These are phyloP conservation scores for Tenrec ecaudatus DNA, from an alignment of 2,113 vertebrate species.

Conservation along the genomic window DNA sequence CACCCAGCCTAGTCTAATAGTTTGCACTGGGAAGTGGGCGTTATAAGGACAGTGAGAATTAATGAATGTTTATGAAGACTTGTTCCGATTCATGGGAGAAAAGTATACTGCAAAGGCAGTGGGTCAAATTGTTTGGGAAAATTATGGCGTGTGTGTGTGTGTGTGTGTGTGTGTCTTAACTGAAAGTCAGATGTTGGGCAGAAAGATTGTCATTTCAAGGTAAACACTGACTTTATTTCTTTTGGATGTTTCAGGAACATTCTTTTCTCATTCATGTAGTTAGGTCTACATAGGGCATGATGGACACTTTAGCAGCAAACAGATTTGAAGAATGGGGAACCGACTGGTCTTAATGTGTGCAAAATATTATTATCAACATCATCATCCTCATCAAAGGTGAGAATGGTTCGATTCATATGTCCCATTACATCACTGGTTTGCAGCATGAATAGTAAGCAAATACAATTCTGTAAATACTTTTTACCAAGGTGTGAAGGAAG, in stretches of 20 bases:
- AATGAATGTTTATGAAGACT: conserved; percentile 76
- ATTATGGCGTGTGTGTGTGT: background rate
- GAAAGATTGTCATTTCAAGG: conserved; percentile 49
- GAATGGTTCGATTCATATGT: background rate
- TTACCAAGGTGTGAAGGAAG: background rate
- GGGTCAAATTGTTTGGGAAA: conserved; percentile 25
- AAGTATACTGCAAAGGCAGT: conserved; percentile 38
- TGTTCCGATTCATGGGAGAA: conserved; percentile 69
- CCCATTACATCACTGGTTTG: background rate
- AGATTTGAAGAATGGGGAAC: conserved; percentile 17
- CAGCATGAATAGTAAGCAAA: conserved; percentile 17
- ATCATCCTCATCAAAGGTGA: background rate
- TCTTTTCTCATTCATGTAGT: conserved; percentile 28
- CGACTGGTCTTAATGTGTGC: background rate
- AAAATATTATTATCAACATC: background rate
- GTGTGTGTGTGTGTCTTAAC: background rate
- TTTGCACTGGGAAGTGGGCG: conserved; percentile 67
- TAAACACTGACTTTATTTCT: conserved; percentile 43
- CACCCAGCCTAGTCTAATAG: conserved; percentile 62
- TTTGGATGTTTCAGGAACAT: conserved; percentile 26
- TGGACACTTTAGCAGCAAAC: conserved; percentile 21
- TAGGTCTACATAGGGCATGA: background rate
- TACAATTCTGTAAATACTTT: conserved; percentile 16
- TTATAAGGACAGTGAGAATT: conserved; percentile 71
- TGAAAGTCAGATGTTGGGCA: background rate